Evolutionary conservation across 1,140 invertebrate species (phyloP).

Genomic region (Antheraea pernyi): DNA sequence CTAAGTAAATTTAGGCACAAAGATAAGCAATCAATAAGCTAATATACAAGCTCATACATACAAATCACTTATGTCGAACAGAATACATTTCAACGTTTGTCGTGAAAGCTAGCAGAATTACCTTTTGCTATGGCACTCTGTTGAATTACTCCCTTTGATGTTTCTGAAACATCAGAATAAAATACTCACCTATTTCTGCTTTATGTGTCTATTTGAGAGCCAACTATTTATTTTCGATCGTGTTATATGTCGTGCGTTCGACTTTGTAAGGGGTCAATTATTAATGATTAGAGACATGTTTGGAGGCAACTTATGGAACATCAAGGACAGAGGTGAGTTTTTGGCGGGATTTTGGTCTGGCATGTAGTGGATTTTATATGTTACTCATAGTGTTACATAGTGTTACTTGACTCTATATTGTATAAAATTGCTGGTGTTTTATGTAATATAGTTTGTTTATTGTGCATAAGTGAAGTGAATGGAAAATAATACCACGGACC

Average conservation of each 20-base stretch:
- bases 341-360: no score
- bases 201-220: conserved; percentile 2
- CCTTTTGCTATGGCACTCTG: conserved; percentile 6
- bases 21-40: conserved; percentile 17
- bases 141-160: conserved; percentile 19
- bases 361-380: no score
- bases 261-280: background rate
- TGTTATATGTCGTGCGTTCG: background rate
- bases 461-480: no score
- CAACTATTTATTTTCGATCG: conserved; percentile 9
- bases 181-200: conserved; percentile 12
- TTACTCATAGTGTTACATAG: no score
- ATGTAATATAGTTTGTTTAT: no score
- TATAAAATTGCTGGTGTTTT: no score
- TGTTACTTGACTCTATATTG: no score
- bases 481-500: no score
- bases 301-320: background rate
- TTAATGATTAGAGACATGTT: background rate
- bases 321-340: background rate
- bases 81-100: conserved; percentile 13
- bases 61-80: conserved; percentile 13
- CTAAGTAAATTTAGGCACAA: background rate
- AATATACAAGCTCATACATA: conserved; percentile 10
- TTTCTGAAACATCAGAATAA: conserved; percentile 9
- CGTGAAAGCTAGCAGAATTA: conserved; percentile 15